Evolutionary conservation across 2,797 vertebrate genomes (phyloP).

Genomic region (Triplophysa bombifrons): DNA sequence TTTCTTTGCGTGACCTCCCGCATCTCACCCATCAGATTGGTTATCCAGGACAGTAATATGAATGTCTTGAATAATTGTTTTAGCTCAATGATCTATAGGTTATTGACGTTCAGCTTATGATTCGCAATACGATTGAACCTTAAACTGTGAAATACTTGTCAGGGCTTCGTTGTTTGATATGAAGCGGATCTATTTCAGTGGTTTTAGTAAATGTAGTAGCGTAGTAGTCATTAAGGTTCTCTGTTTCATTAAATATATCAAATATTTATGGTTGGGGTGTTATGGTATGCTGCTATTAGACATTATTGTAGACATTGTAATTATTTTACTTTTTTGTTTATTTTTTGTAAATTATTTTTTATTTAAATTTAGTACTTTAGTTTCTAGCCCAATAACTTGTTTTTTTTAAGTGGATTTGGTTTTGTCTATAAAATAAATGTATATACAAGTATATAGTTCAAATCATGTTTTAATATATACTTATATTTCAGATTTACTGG

Average conservation of each 20-base stretch:
- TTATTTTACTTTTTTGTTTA: too few species aligned
- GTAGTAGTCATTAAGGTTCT: not conserved
- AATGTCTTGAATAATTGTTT: conserved; percentile 32
- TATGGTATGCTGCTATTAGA: too few species aligned
- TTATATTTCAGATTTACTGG: too few species aligned
- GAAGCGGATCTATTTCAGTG: not conserved
- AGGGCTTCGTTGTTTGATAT: not conserved
- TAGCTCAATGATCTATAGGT: conserved; percentile 20
- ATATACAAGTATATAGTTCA: too few species aligned
- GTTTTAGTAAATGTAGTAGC: not conserved
- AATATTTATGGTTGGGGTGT: too few species aligned
- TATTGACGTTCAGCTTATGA: not conserved
- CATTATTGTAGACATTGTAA: too few species aligned
- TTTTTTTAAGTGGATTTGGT: too few species aligned
- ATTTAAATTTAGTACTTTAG: too few species aligned
- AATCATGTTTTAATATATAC: too few species aligned
- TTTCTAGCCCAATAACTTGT: too few species aligned
- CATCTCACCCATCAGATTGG: conserved; percentile 22
- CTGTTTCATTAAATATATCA: not conserved
- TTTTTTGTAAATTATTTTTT: too few species aligned
- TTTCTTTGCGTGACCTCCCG: conserved; percentile 47
- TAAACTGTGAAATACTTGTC: not conserved
- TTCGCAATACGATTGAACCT: not conserved
- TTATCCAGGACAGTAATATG: conserved; percentile 47
- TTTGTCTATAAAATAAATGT: not conserved